phyloP scores from a whole-genome alignment of 2,888 invertebrate species.

The Notodonta ziczac region DNA sequence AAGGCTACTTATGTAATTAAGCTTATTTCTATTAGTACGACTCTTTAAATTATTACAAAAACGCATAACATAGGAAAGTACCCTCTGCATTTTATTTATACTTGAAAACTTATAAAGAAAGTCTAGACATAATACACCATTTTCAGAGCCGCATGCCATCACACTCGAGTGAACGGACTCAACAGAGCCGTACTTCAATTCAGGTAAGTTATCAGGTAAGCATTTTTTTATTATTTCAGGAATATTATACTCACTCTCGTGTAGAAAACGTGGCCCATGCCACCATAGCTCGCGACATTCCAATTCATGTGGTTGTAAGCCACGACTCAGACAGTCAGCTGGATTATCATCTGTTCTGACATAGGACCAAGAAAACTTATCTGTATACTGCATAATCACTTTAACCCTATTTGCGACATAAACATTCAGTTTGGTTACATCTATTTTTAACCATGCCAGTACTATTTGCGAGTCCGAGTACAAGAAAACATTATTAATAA shows the following conservation, averaged over 20 bases:
- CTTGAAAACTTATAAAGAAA: not conserved
- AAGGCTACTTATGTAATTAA: not conserved
- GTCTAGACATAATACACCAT: not conserved
- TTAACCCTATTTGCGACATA: conserved; percentile 31
- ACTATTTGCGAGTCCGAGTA: conserved; percentile 31
- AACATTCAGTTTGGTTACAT: conserved; percentile 16
- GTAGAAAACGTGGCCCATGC: conserved; percentile 20
- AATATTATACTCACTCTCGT: not conserved
- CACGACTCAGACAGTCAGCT: conserved; percentile 21
- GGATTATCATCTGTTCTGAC: conserved; percentile 18
- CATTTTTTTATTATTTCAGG: not conserved
- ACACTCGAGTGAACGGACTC: not conserved
- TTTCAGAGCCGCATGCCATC: not conserved
- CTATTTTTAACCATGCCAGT: conserved; percentile 27
- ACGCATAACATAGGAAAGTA: not conserved
- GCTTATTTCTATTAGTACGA: not conserved
- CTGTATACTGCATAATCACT: conserved; percentile 15
- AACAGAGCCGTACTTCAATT: not conserved
- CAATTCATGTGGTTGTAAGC: conserved; percentile 16
- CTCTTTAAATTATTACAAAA: not conserved
- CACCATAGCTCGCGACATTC: conserved; percentile 19
- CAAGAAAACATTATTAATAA: conserved; percentile 13
- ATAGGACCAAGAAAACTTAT: conserved; percentile 18
- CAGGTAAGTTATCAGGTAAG: not conserved
- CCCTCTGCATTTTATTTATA: not conserved